phyloP scores from a whole-genome alignment of 2,113 vertebrate species.

The Rutilus rutilus region DNA sequence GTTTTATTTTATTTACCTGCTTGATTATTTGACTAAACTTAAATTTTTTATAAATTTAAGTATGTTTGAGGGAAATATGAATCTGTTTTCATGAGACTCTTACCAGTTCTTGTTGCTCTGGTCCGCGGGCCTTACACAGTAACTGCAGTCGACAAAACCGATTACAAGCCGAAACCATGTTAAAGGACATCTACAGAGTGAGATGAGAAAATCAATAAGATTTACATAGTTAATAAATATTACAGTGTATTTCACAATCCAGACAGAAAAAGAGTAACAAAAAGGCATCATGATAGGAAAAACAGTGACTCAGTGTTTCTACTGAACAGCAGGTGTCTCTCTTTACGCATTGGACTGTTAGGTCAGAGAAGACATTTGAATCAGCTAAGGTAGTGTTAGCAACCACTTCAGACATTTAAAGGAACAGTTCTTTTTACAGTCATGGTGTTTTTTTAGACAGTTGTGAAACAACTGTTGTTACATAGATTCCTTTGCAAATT shows the following conservation, averaged over 20 bases:
- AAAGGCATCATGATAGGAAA: neutral
- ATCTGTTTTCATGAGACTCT: conserved; percentile 29
- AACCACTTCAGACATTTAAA: neutral
- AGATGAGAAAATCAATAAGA: neutral
- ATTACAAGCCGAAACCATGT: conserved; percentile 78
- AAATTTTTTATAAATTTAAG: too few species aligned
- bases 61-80: too few species aligned
- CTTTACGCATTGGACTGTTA: conserved; percentile 2
- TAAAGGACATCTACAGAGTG: conserved; percentile 72
- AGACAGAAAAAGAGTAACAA: neutral
- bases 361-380: conserved; percentile 2
- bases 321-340: conserved; percentile 46
- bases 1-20: too few species aligned
- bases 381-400: neutral
- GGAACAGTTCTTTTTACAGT: neutral
- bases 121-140: conserved; percentile 55
- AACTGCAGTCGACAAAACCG: conserved; percentile 68
- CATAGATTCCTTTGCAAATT: too few species aligned
- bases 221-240: neutral
- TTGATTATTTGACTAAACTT: too few species aligned
- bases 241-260: neutral
- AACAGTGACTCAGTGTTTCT: neutral
- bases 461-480: too few species aligned
- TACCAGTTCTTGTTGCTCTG: conserved; percentile 72
- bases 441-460: neutral